Percentiles rank a stretch among this genome's conserved stretches.
These are phyloP conservation scores for Dascillus cervinus DNA, from an alignment of 2,888 invertebrate genomes.

Conservation along the genomic window DNA sequence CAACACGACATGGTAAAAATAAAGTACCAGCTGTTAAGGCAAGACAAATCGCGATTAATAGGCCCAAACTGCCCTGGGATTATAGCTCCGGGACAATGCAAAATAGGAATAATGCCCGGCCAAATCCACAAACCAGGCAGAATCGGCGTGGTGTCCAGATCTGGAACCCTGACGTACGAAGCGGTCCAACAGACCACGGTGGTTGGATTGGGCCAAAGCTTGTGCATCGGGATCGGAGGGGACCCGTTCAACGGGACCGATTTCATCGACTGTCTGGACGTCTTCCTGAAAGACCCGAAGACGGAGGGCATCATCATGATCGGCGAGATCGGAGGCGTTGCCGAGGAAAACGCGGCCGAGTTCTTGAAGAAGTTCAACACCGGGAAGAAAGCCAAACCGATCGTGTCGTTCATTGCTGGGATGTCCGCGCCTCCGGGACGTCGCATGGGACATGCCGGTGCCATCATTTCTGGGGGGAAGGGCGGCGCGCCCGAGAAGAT, in stretches of 20 bases:
- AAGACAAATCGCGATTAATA: constrained; percentile 64
- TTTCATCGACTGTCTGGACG: constrained; percentile 93
- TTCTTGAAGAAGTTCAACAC: constrained; percentile 70
- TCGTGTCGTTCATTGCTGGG: constrained; percentile 97
- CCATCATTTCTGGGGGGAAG: constrained; percentile 96
- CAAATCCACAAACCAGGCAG: constrained; percentile 66
- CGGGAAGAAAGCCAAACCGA: constrained; percentile 83
- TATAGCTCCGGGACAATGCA: constrained; percentile 67
- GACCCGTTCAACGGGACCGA: constrained; percentile 98
- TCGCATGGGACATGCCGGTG: constrained; percentile 98
- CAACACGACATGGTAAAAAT: constrained; percentile 79
- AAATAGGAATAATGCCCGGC: constrained; percentile 83
- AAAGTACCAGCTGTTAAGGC: constrained; percentile 53
- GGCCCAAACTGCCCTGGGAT: constrained; percentile 84
- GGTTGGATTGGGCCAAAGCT: constrained; percentile 81
- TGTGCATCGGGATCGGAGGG: constrained; percentile 89
- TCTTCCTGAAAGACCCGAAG: constrained; percentile 83
- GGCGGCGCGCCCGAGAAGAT: constrained; percentile 96
- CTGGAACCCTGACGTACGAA: constrained; percentile 70
- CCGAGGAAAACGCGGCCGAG: constrained; percentile 92
- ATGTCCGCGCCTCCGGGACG: constrained; percentile 94
- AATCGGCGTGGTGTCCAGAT: constrained; percentile 66
- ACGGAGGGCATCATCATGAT: constrained; percentile 96
- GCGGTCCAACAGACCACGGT: constrained; percentile 66
- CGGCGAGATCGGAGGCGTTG: constrained; percentile 91